Percentiles rank a stretch among this genome's conserved stretches.
Evolutionary conservation across 2,888 invertebrate species (phyloP).

Genomic region (Philaethria dido): DNA sequence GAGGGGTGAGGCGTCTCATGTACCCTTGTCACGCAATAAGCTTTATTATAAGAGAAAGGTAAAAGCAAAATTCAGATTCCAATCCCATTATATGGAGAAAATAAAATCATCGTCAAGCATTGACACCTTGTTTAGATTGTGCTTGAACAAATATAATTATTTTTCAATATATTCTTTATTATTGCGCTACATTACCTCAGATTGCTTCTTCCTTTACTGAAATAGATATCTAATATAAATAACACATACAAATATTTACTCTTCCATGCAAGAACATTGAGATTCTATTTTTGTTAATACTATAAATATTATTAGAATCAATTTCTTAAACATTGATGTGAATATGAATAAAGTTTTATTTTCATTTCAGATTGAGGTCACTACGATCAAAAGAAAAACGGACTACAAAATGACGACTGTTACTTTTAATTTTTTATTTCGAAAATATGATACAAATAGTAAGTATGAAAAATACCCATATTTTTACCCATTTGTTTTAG

Average conservation of each 20-base stretch:
- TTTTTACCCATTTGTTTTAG: too few species aligned
- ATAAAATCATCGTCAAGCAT: conserved; percentile 28
- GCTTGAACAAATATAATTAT: conserved; percentile 12
- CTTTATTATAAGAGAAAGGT: conserved; percentile 38
- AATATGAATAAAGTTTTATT: conserved; percentile 6
- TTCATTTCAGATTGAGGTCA: conserved; percentile 32
- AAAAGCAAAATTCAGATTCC: conserved; percentile 41
- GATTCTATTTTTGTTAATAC: background rate
- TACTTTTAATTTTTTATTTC: conserved; percentile 56
- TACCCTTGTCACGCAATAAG: conserved; percentile 45
- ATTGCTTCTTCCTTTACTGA: background rate
- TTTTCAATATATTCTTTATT: background rate
- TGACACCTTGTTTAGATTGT: conserved; percentile 22
- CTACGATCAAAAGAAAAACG: conserved; percentile 9
- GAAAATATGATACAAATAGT: conserved; percentile 63
- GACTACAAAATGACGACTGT: conserved; percentile 59
- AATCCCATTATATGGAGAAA: conserved; percentile 33
- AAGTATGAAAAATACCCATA: conserved; percentile 42
- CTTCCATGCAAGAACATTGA: conserved; percentile 1
- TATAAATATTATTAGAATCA: background rate
- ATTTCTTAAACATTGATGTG: background rate
- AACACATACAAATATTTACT: conserved; percentile 4
- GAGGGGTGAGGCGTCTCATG: conserved; percentile 38
- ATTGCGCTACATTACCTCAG: background rate
- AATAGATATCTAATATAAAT: conserved; percentile 1